Conservation (phyloP, 1,140 invertebrate genomes). For the Cyrtorhinus lividipennis region DNA sequence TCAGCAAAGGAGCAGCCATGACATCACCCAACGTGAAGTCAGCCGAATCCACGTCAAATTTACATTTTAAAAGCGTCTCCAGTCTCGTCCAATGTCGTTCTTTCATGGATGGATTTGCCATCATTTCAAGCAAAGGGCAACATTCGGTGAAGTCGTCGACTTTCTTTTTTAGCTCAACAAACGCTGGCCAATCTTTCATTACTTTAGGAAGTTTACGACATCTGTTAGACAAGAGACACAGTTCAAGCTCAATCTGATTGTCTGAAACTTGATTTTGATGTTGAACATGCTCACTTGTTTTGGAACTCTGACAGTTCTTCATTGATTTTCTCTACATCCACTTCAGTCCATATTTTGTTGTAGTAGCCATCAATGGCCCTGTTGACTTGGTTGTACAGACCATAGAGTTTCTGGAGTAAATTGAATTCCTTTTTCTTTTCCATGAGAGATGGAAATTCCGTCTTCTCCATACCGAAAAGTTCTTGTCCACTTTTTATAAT, state of each 20-base stretch:
- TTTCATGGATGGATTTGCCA: constrained; percentile 84
- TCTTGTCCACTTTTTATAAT: constrained; percentile 67
- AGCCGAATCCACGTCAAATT: constrained; percentile 63
- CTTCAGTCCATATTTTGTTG: constrained; percentile 65
- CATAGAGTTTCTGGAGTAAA: constrained; percentile 67
- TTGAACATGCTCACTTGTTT: constrained; percentile 51
- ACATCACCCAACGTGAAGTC: constrained; percentile 64
- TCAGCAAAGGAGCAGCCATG: constrained; percentile 66
- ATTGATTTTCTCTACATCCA: constrained; percentile 70
- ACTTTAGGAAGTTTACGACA: constrained; percentile 64
- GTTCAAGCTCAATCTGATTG: too few species aligned
- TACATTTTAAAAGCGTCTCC: constrained; percentile 49
- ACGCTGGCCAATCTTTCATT: constrained; percentile 80
- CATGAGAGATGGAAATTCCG: constrained; percentile 62
- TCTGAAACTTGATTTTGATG: too few species aligned
- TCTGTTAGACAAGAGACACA: constrained; percentile 30
- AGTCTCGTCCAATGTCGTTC: constrained; percentile 71
- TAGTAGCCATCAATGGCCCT: constrained; percentile 71
- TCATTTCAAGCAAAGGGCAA: constrained; percentile 70
- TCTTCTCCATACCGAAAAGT: constrained; percentile 62
- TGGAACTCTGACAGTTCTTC: constrained; percentile 67
- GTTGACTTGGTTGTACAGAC: constrained; percentile 63
- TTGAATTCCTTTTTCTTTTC: constrained; percentile 68
- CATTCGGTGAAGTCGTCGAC: constrained; percentile 83
- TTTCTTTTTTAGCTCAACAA: constrained; percentile 68